phyloP scores from a whole-genome alignment of 2,888 invertebrate genomes.

The Ceriagrion tenellum region DNA sequence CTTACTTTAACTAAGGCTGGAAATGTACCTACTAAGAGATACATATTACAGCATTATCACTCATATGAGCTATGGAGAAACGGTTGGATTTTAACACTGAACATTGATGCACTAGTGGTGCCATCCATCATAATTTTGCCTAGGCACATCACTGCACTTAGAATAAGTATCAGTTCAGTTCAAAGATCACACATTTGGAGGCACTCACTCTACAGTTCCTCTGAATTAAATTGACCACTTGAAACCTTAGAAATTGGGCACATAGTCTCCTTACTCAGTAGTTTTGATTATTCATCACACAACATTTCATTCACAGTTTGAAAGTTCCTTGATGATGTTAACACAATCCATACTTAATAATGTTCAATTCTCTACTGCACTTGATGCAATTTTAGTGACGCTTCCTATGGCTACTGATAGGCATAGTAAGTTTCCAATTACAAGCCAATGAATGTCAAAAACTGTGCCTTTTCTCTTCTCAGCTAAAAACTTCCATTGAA shows the following conservation, averaged over 20 bases:
- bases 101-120: background rate
- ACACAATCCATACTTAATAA: background rate
- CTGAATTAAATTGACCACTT: background rate
- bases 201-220: background rate
- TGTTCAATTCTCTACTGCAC: background rate
- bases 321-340: background rate
- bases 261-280: background rate
- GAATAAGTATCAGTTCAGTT: background rate
- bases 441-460: background rate
- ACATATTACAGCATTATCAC: background rate
- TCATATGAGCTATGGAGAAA: background rate
- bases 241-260: background rate
- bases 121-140: background rate
- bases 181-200: background rate
- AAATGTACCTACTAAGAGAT: background rate
- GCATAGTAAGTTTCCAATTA: background rate
- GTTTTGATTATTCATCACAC: background rate
- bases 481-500: background rate
- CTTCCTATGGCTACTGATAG: background rate
- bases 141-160: constrained; percentile 7
- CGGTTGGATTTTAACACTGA: background rate
- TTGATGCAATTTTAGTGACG: background rate
- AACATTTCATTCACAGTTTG: background rate
- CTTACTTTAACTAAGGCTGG: background rate
- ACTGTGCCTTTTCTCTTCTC: background rate